phyloP scores from a whole-genome alignment of 1,140 invertebrate species.

The Scaptodrosophila lebanonensis region DNA sequence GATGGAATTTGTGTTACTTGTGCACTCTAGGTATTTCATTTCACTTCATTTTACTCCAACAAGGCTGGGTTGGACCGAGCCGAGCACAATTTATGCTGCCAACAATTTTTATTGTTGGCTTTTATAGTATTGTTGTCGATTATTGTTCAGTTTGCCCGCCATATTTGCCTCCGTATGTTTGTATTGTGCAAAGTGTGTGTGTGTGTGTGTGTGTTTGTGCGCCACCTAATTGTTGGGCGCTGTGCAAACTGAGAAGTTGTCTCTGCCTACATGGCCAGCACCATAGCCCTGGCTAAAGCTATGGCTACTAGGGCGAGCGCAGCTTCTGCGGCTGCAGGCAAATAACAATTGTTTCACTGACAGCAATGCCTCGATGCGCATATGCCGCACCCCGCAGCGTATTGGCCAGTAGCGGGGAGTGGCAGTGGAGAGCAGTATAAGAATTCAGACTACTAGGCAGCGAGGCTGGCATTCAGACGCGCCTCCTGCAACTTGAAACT shows the following conservation, averaged over 20 bases:
- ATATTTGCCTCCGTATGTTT: constrained; percentile 22
- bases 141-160: constrained; percentile 44
- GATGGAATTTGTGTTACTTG: constrained; percentile 51
- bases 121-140: constrained; percentile 68
- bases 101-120: constrained; percentile 30
- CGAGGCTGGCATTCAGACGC: too few relatives aligned
- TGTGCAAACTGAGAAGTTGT: constrained; percentile 66
- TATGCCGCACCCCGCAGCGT: constrained; percentile 49
- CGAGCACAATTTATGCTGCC: constrained; percentile 7
- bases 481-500: constrained; percentile 70
- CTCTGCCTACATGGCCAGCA: too few relatives aligned
- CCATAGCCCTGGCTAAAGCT: too few relatives aligned
- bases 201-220: constrained; percentile 6
- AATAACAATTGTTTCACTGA: constrained; percentile 72
- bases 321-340: constrained; percentile 32
- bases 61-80: not conserved
- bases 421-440: too few relatives aligned
- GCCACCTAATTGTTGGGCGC: constrained; percentile 65
- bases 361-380: constrained; percentile 32
- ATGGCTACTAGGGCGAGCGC: constrained; percentile 17
- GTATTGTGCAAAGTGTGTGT: constrained; percentile 6
- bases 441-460: too few relatives aligned
- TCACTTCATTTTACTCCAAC: constrained; percentile 21
- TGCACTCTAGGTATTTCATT: constrained; percentile 26
- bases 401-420: constrained; percentile 72